These are phyloP conservation scores for Diachrysia chrysitis DNA, from an alignment of 2,888 invertebrate species.

Conservation along the genomic window DNA sequence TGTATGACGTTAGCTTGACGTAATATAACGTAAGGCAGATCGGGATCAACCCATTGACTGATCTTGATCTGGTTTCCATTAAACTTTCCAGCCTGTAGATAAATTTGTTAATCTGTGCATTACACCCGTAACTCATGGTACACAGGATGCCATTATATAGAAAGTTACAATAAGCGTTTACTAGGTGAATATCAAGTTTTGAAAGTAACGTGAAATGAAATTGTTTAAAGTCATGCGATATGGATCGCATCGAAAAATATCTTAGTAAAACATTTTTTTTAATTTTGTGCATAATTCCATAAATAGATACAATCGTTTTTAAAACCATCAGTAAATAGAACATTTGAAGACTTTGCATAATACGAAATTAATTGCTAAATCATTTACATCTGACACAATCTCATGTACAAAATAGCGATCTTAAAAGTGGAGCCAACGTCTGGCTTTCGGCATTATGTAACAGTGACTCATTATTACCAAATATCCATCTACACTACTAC, in stretches of 20 bases:
- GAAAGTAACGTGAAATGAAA: constrained; percentile 49
- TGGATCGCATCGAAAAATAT: constrained; percentile 5
- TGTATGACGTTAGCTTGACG: constrained; percentile 82
- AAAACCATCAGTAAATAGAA: constrained; percentile 19
- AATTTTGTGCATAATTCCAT: not conserved
- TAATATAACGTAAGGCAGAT: constrained; percentile 72
- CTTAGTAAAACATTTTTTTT: not conserved
- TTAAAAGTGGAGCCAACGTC: constrained; percentile 64
- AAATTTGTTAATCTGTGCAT: constrained; percentile 51
- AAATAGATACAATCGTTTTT: not conserved
- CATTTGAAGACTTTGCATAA: constrained; percentile 64
- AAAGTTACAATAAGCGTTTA: constrained; percentile 55
- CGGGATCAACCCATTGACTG: constrained; percentile 71
- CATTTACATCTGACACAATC: constrained; percentile 63
- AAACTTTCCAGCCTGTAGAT: constrained; percentile 57
- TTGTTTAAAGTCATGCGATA: constrained; percentile 33
- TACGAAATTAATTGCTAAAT: constrained; percentile 64
- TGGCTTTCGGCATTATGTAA: constrained; percentile 71
- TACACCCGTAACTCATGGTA: constrained; percentile 43
- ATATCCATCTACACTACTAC: constrained; percentile 65
- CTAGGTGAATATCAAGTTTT: constrained; percentile 41
- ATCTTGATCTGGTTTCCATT: constrained; percentile 72
- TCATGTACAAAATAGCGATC: constrained; percentile 61
- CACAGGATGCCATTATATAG: constrained; percentile 54
- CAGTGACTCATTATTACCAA: constrained; percentile 76